Percentiles rank a stretch among this genome's conserved stretches.
phyloP scores from a whole-genome alignment of 2,888 invertebrate species.

The Rhamnusium bicolor region DNA sequence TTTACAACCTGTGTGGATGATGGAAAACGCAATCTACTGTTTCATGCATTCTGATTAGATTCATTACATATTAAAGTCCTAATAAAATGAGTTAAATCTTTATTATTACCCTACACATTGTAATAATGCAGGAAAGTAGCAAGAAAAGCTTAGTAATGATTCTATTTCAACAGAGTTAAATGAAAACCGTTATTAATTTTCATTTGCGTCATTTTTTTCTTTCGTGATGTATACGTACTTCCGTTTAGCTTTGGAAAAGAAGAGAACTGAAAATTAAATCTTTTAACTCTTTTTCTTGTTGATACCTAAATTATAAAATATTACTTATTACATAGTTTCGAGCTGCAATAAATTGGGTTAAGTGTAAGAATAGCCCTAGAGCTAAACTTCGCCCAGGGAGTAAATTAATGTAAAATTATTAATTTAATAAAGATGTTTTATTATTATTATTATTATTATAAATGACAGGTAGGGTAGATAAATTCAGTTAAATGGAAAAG shows the following conservation, averaged over 20 bases:
- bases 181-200: background rate
- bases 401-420: no score
- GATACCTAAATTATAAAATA: background rate
- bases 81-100: slow-evolving; percentile 23
- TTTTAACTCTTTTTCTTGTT: background rate
- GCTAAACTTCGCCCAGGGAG: no score
- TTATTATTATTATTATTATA: no score
- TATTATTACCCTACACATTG: slow-evolving; percentile 16
- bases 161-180: background rate
- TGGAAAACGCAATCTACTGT: slow-evolving; percentile 21
- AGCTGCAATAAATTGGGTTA: no score
- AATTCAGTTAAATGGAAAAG: no score
- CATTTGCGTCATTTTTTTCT: background rate
- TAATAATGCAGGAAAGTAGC: slow-evolving; percentile 14
- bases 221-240: background rate
- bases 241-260: background rate
- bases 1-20: slow-evolving; percentile 13
- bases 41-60: slow-evolving; percentile 25
- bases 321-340: no score
- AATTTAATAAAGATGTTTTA: no score
- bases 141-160: background rate
- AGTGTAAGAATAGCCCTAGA: no score
- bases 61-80: slow-evolving; percentile 13
- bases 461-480: no score
- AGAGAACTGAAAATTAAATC: background rate